A percentile compares a stretch with the other conserved stretches of the same genome.
Evolutionary conservation across 2,888 invertebrate species (phyloP).

Genomic region (Lithophane socia): DNA sequence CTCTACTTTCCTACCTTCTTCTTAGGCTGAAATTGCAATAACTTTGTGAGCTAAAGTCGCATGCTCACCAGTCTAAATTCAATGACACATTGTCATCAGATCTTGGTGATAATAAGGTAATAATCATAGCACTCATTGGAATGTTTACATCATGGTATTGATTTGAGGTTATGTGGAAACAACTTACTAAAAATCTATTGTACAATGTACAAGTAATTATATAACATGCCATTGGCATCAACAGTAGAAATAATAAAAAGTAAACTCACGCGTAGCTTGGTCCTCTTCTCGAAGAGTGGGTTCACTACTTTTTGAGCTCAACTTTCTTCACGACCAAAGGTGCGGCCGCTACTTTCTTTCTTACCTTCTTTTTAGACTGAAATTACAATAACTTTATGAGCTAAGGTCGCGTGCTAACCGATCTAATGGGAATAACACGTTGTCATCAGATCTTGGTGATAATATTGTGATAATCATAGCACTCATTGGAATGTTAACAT

Average conservation of each 20-base stretch:
- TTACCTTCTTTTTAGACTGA: conserved; percentile 97
- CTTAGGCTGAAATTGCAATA: conserved; percentile 92
- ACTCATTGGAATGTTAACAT: conserved; percentile 67
- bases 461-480: conserved; percentile 78
- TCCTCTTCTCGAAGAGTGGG: conserved; percentile 99
- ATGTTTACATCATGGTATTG: conserved; percentile 81
- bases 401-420: neutral
- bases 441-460: conserved; percentile 83
- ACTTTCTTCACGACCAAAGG: conserved; percentile 98
- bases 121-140: conserved; percentile 79
- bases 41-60: conserved; percentile 19
- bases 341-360: conserved; percentile 98
- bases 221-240: neutral
- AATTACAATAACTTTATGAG: conserved; percentile 70
- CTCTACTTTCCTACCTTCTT: conserved; percentile 97
- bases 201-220: neutral
- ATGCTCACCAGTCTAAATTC: neutral
- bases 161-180: conserved; percentile 77
- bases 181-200: conserved; percentile 8
- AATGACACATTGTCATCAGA: conserved; percentile 68
- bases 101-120: conserved; percentile 82
- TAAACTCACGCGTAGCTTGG: conserved; percentile 97
- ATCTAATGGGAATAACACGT: neutral
- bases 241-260: neutral
- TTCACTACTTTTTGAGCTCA: conserved; percentile 97